Evolutionary conservation across 1,140 invertebrate species (phyloP).

Genomic region (Diorhabda carinulata): DNA sequence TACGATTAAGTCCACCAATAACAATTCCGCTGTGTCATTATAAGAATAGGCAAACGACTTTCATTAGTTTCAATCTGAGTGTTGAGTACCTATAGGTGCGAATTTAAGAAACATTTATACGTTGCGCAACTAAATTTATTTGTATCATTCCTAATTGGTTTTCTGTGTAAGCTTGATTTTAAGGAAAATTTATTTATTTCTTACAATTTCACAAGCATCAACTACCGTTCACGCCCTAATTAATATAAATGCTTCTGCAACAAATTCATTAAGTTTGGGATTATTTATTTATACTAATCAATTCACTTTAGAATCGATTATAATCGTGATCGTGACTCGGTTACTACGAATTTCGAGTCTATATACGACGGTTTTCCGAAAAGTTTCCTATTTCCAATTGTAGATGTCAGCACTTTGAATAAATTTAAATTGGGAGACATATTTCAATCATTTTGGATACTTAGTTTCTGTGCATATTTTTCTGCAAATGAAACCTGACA

Average conservation of each 20-base stretch:
- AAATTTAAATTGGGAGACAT: too few relatives aligned
- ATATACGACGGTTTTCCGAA: too few relatives aligned
- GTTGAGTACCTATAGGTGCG: conserved; percentile 10
- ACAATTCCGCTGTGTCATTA: conserved; percentile 11
- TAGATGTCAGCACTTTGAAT: too few relatives aligned
- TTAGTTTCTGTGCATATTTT: too few relatives aligned
- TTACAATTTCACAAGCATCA: conserved; percentile 16
- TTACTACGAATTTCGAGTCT: too few relatives aligned
- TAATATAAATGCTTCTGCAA: conserved; percentile 15
- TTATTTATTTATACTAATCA: conserved; percentile 15
- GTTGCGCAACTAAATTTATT: conserved; percentile 15
- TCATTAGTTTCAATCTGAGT: conserved; percentile 12
- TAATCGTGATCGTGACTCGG: background rate
- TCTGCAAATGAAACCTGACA: too few relatives aligned
- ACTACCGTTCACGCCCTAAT: conserved; percentile 19
- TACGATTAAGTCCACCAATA: conserved; percentile 10
- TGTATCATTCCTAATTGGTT: conserved; percentile 6
- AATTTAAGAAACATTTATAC: conserved; percentile 8
- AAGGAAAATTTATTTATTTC: conserved; percentile 18
- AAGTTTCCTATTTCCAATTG: too few relatives aligned
- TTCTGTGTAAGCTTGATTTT: conserved; percentile 19
- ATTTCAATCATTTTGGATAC: too few relatives aligned
- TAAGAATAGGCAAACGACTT: conserved; percentile 15
- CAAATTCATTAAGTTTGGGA: conserved; percentile 14
- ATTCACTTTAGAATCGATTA: conserved; percentile 3